Conservation (phyloP, 2,888 invertebrate species). For the Unio delphinus region DNA sequence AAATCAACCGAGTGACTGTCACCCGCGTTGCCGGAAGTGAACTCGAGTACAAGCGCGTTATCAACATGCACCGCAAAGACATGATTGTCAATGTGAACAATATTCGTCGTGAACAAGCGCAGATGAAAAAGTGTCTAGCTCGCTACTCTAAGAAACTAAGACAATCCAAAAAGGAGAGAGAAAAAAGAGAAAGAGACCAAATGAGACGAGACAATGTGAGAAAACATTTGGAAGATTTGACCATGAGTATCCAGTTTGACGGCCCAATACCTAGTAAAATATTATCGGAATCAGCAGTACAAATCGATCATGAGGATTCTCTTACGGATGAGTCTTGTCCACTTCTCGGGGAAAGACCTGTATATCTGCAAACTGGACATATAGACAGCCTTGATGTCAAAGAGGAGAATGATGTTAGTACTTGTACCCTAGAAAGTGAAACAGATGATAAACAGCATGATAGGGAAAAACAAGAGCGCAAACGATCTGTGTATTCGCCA, state of each 20-base stretch:
- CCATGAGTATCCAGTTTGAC: no score
- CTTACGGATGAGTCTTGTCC: no score
- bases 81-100: conserved; percentile 45
- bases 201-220: conserved; percentile 21
- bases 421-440: background rate
- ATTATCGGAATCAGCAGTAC: no score
- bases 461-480: conserved; percentile 4
- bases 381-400: conserved; percentile 3
- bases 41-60: conserved; percentile 46
- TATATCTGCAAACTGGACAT: conserved; percentile 22
- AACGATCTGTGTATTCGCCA: conserved; percentile 15
- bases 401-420: background rate
- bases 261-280: no score
- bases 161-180: conserved; percentile 32
- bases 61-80: conserved; percentile 52
- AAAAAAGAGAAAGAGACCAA: conserved; percentile 30
- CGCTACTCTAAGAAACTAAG: conserved; percentile 40
- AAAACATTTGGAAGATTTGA: conserved; percentile 24
- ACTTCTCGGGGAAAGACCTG: conserved; percentile 10
- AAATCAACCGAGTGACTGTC: conserved; percentile 50
- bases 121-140: conserved; percentile 37
- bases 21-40: conserved; percentile 55
- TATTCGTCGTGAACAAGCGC: conserved; percentile 44
- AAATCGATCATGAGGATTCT: no score
- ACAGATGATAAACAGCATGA: background rate